Conservation (phyloP, 2,113 vertebrate genomes). For the Tenebrosternarchus preto region DNA sequence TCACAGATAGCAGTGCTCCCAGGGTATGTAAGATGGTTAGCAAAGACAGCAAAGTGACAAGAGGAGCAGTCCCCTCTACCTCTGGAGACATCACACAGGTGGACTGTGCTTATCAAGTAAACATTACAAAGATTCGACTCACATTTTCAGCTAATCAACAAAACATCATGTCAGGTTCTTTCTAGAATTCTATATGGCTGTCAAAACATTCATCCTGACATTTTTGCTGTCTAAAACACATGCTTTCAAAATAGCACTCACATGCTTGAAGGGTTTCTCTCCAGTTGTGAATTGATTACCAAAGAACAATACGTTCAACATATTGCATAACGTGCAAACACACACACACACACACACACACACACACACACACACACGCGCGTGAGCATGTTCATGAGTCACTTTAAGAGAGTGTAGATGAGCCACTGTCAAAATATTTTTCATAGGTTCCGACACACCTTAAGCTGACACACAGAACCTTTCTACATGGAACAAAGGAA, state of each 20-base stretch:
- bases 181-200: background rate
- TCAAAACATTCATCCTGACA: background rate
- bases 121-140: conserved; percentile 6
- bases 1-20: conserved; percentile 82
- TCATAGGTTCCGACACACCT: conserved; percentile 65
- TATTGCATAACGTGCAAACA: too few species aligned
- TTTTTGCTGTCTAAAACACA: background rate
- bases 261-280: background rate
- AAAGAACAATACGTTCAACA: background rate
- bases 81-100: background rate
- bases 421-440: conserved; percentile 60
- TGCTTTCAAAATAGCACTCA: background rate
- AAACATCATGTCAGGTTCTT: background rate
- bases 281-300: conserved; percentile 35
- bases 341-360: background rate
- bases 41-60: conserved; percentile 65
- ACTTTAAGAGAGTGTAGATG: background rate
- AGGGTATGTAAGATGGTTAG: conserved; percentile 80
- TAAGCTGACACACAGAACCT: conserved; percentile 5
- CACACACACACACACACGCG: conserved; percentile 9
- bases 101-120: conserved; percentile 19
- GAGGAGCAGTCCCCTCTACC: background rate
- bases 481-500: background rate
- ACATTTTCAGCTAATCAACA: background rate
- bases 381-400: conserved; percentile 32